Evolutionary conservation across 2,797 vertebrate genomes (phyloP).

Genomic region (Morus bassanus): DNA sequence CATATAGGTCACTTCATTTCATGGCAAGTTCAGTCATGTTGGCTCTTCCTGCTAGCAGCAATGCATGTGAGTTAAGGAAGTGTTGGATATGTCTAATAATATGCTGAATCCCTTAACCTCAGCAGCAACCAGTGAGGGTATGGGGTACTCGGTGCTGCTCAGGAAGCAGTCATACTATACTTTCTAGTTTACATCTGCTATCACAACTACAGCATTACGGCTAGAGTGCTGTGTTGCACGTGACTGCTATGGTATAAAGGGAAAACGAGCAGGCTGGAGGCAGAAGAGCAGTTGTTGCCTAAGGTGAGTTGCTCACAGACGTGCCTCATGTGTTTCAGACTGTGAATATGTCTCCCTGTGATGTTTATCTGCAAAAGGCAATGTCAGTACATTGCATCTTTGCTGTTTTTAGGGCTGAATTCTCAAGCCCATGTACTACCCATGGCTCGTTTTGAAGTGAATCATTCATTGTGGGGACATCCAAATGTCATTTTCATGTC

Average conservation of each 20-base stretch:
- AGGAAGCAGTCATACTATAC: neutral
- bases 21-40: neutral
- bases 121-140: neutral
- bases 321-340: rapidly evolving
- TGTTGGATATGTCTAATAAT: neutral
- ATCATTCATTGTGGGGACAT: neutral
- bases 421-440: neutral
- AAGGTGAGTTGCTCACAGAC: neutral
- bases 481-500: neutral
- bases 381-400: rapidly evolving
- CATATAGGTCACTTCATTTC: neutral
- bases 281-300: neutral
- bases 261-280: too few species aligned
- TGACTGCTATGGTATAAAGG: rapidly evolving
- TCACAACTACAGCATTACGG: neutral
- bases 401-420: neutral
- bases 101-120: neutral
- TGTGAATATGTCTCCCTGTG: neutral
- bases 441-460: neutral
- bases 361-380: neutral
- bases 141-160: neutral
- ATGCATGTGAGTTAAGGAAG: neutral
- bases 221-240: rapidly evolving
- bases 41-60: neutral
- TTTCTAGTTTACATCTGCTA: neutral